These are phyloP conservation scores for Epinotia nisella DNA, from an alignment of 2,888 invertebrate genomes.

Conservation along the genomic window DNA sequence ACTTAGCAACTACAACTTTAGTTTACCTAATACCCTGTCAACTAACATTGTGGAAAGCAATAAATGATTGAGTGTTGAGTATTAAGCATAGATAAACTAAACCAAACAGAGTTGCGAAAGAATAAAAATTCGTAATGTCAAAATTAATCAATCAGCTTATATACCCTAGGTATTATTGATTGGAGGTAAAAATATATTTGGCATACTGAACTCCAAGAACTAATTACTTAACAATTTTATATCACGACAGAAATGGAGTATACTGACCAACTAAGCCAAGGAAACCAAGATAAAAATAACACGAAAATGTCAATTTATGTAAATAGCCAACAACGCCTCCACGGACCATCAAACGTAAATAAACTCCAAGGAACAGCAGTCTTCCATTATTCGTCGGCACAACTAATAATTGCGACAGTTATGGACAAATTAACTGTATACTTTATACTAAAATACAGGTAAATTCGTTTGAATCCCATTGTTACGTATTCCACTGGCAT, in stretches of 20 bases:
- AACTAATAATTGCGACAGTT: constrained; percentile 12
- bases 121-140: no score
- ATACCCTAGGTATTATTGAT: no score
- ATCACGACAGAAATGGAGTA: not conserved
- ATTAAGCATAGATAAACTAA: no score
- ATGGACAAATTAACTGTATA: constrained; percentile 2
- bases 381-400: constrained; percentile 7
- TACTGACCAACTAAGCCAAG: not conserved
- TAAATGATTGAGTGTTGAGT: no score
- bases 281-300: not conserved
- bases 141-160: no score
- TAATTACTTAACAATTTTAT: not conserved
- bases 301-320: not conserved
- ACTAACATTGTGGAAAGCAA: no score
- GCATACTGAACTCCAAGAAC: not conserved
- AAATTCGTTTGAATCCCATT: constrained; percentile 19
- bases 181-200: not conserved
- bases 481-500: constrained; percentile 25
- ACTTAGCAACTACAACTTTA: no score
- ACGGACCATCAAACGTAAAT: not conserved
- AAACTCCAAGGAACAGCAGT: constrained; percentile 3
- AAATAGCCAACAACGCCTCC: not conserved
- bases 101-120: no score
- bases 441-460: not conserved
- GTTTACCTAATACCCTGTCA: no score